Evolutionary conservation across 2,113 vertebrate genomes (phyloP).

Genomic region (Willisornis vidua): DNA sequence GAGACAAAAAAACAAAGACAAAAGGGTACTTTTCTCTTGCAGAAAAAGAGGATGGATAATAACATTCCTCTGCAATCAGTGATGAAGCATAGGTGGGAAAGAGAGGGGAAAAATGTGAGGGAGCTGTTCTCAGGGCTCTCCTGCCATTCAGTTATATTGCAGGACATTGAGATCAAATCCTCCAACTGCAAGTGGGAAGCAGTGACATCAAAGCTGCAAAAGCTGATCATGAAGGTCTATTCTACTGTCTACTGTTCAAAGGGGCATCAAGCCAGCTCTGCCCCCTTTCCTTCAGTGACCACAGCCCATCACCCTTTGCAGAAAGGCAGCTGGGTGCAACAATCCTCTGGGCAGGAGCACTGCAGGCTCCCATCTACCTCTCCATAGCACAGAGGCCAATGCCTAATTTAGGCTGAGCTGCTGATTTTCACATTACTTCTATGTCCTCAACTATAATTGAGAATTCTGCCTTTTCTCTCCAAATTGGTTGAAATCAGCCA

Average conservation of each 20-base stretch:
- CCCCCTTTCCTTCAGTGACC: not conserved
- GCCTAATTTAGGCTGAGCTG: not conserved
- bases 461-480: not conserved
- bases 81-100: not conserved
- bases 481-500: not conserved
- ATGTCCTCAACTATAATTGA: not conserved
- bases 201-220: not conserved
- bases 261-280: not conserved
- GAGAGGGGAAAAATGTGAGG: not conserved
- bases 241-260: not conserved
- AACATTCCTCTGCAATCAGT: not conserved
- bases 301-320: not conserved
- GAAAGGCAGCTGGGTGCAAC: not conserved
- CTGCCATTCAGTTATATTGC: not conserved
- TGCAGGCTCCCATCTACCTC: accelerated
- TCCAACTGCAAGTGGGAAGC: not conserved
- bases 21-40: not conserved
- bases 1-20: not conserved
- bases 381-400: not conserved
- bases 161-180: not conserved
- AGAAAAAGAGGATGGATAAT: not conserved
- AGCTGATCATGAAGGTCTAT: not conserved
- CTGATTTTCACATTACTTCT: not conserved
- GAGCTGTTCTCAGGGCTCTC: not conserved
- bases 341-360: not conserved